These are phyloP conservation scores for Leptobrachium leishanense DNA, from an alignment of 2,113 vertebrate genomes.

Conservation along the genomic window DNA sequence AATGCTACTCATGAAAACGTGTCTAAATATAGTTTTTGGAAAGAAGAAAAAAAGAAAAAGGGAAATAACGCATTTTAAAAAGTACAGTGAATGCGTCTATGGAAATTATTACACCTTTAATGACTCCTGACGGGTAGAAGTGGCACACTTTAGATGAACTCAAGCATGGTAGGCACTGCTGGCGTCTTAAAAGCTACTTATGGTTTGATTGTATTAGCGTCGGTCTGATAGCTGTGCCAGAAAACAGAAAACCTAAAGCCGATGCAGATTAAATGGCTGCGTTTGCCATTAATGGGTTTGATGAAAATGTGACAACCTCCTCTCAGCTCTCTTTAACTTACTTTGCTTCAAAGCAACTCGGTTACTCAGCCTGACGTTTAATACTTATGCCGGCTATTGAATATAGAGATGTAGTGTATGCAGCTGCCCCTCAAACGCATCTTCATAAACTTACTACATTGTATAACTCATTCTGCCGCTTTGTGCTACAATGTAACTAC, in stretches of 20 bases:
- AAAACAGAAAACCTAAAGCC: constrained; percentile 14
- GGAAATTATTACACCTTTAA: constrained; percentile 29
- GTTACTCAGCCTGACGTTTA: not conserved
- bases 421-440: too few species aligned
- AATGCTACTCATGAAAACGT: not conserved
- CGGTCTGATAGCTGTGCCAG: constrained; percentile 28
- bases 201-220: constrained; percentile 37
- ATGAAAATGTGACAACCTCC: not conserved
- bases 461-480: too few species aligned
- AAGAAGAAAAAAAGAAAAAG: not conserved
- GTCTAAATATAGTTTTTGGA: not conserved
- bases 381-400: too few species aligned
- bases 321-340: not conserved
- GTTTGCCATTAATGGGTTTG: constrained; percentile 26
- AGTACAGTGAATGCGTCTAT: not conserved
- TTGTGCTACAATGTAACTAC: too few species aligned
- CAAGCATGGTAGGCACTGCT: constrained; percentile 30
- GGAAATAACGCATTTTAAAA: not conserved
- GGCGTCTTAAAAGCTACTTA: constrained; percentile 35
- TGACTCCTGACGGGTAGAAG: constrained; percentile 33
- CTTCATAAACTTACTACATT: too few species aligned
- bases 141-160: constrained; percentile 28
- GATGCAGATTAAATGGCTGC: constrained; percentile 1
- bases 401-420: too few species aligned
- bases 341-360: not conserved